Evolutionary conservation across 1,140 invertebrate genomes (phyloP), one percentile per base, ranked within the genome.

Genomic region (Harpegnathos saltator): DNA sequence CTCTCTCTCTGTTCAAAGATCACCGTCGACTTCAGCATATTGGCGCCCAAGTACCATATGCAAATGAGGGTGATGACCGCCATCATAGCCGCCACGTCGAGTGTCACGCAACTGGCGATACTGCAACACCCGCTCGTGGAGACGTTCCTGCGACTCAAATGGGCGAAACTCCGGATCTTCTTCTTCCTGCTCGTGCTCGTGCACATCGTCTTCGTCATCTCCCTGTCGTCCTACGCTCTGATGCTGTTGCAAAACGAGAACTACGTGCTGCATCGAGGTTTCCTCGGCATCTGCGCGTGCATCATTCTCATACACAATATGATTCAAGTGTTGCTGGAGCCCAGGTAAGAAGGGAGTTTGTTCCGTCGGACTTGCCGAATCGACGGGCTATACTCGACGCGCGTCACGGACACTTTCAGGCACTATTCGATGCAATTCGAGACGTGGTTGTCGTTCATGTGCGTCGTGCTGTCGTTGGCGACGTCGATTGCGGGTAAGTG

Each of bases 91-190:
- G 89, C 89, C 5, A 65, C 81, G 26, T 85, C 86, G 24, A 58
- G 73, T 26, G 38, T 80, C 15, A 85, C 89, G 56, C 88, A 89
- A 77, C 85, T 92, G 44, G 82, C 91, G 63, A 87, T 95, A 17
- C 86, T 95, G 7, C 91, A 91, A 33, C 95, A 95, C 86, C 95
- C 95, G 5, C 69, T 95, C 11, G 85, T 94, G 7, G 94, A 95
- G 84, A 90, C 92, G n/a, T 95, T 95, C 74, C 91, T 95, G 11
- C 88, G 89, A 24, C 82, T 95, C 0, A 95, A 95, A 74, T 95
- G 95, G 95, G 90, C 91, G 22, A 92, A 89, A 69, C 88, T 95
- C 12, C 87, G 93, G 73, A 82, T 90, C 26, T 92, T 95, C 56
- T 95, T 95, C 84, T 90, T 93, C 17, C 50, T 93, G 33, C 85